phyloP scores from a whole-genome alignment of 2,888 invertebrate genomes.

The Tinea trinotella region DNA sequence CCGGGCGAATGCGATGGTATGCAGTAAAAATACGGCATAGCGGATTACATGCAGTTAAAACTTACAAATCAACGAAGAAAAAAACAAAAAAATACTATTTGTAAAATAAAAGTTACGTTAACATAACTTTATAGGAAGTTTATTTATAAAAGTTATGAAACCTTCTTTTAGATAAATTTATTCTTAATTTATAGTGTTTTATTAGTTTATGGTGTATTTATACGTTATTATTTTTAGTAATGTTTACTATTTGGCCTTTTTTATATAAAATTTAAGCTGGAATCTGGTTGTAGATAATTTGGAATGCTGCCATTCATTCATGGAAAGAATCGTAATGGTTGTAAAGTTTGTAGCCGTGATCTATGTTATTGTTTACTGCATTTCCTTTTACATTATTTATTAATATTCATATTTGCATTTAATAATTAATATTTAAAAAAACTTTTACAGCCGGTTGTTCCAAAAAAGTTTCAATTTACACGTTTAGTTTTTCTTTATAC shows the following conservation, averaged over 20 bases:
- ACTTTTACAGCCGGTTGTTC: no score
- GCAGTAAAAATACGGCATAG: constrained; percentile 65
- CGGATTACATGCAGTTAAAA: constrained; percentile 22
- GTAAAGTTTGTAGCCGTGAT: constrained; percentile 1
- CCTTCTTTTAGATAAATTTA: no score
- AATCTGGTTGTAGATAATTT: neutral
- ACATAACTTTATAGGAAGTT: no score
- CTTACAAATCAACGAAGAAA: neutral
- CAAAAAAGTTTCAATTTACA: no score
- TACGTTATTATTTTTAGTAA: neutral
- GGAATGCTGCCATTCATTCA: constrained; percentile 12
- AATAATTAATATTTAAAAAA: no score
- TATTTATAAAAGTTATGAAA: no score
- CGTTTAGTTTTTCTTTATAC: no score
- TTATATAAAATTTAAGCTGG: neutral
- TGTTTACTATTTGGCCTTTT: neutral
- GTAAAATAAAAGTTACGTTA: no score
- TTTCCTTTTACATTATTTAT: neutral
- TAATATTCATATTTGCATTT: neutral
- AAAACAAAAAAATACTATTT: no score
- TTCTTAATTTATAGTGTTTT: neutral
- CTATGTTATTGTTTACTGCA: constrained; percentile 8
- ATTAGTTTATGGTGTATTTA: neutral
- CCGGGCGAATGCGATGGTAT: constrained; percentile 24
- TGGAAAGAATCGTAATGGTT: constrained; percentile 11